Percentiles rank a stretch among this genome's conserved stretches.
phyloP scores from a whole-genome alignment of 2,888 invertebrate genomes.

The Toxonevra muliebris region DNA sequence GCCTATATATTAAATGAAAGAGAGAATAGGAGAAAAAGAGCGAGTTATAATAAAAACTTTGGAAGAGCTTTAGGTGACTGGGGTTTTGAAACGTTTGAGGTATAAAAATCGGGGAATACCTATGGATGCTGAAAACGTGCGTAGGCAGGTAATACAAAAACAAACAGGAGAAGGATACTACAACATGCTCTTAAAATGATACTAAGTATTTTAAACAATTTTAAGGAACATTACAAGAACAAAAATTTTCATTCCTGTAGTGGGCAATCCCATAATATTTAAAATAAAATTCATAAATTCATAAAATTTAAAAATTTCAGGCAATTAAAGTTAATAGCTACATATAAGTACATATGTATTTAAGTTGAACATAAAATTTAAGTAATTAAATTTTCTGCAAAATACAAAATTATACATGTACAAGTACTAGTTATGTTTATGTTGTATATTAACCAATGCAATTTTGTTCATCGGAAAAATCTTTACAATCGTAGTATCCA shows the following conservation, averaged over 20 bases:
- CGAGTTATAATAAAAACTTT: constrained; percentile 20
- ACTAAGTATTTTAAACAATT: not conserved
- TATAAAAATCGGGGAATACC: not conserved
- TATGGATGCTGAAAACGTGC: no score
- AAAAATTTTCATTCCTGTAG: no score
- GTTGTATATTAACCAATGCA: constrained; percentile 71
- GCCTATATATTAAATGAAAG: constrained; percentile 63
- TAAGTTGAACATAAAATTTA: not conserved
- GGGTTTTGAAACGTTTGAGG: not conserved
- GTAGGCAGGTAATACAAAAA: not conserved
- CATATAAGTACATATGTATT: not conserved
- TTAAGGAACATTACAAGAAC: no score
- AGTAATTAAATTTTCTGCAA: no score
- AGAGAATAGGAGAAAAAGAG: not conserved
- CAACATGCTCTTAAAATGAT: no score
- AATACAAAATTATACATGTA: no score
- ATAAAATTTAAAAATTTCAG: not conserved
- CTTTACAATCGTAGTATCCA: constrained; percentile 89
- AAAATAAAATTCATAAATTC: no score
- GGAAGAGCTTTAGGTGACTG: not conserved
- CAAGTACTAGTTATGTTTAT: constrained; percentile 6
- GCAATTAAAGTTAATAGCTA: not conserved
- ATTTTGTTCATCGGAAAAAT: constrained; percentile 91
- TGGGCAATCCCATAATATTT: no score
- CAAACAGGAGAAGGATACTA: no score